Percentiles rank a stretch among this genome's conserved stretches.
These are phyloP conservation scores for Ceriagrion tenellum DNA, from an alignment of 2,888 invertebrate species.

Conservation along the genomic window DNA sequence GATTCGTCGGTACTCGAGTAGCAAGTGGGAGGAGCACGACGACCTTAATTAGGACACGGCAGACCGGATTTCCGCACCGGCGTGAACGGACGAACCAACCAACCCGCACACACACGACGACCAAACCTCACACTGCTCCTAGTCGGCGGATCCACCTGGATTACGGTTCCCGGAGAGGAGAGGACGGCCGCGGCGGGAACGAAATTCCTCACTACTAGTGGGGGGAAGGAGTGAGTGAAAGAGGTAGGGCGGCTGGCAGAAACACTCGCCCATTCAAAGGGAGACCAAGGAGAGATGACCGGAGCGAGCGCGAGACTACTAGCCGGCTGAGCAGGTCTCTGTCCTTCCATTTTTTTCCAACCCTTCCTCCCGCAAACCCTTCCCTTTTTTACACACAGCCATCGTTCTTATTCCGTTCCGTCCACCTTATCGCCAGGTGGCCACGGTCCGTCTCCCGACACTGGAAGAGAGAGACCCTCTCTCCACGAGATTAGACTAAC, in stretches of 20 bases:
- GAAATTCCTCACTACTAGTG: not conserved
- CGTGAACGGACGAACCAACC: not conserved
- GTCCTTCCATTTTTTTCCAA: not conserved
- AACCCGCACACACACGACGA: not conserved
- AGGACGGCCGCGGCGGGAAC: not conserved
- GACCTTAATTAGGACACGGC: not conserved
- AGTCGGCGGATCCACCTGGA: not conserved
- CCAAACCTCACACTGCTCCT: not conserved
- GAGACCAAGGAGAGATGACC: not conserved
- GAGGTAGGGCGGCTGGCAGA: not conserved
- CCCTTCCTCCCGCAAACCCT: not conserved
- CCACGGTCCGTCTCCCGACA: not conserved
- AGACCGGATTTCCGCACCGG: slow-evolving; percentile 10
- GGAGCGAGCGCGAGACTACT: not conserved
- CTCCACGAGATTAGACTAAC: not conserved
- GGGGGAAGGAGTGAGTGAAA: not conserved
- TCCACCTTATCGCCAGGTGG: slow-evolving; percentile 13
- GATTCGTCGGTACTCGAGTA: not conserved
- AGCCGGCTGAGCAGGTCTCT: not conserved
- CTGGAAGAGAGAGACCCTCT: not conserved
- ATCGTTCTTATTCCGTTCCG: not conserved
- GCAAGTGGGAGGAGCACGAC: not conserved
- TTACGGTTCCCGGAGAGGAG: not conserved
- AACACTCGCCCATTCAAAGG: not conserved
- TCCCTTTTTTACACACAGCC: not conserved